Base-by-base conservation (phyloP, 2,797 vertebrate species). In the Protosalanx chinensis region DNA sequence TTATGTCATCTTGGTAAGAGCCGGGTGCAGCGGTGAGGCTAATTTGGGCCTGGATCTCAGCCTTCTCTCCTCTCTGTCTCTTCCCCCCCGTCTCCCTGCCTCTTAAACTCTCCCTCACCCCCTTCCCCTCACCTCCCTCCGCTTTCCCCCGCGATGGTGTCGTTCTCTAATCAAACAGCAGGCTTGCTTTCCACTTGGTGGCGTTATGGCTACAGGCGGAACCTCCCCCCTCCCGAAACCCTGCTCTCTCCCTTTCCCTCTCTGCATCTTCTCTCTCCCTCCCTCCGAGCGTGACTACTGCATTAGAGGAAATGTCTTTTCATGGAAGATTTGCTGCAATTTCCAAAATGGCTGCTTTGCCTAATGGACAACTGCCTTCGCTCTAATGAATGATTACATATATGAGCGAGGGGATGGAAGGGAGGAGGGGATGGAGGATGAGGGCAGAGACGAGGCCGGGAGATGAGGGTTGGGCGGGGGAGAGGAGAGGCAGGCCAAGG, bases 271-370 rank as follows among this genome's bases (percentile, higher is more conserved):
- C 56, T 23, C 76, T 77, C 58, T 67, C 77, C 81, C 78, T 85
- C 85, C 90, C 86, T 90, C 88, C 67, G 60, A 84, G 91, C 87
- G 89, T 92, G 92, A 92, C 93, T 89, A 81, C 90, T 86, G 90
- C 93, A 91, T 93, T 91, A 94, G 87, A 94, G 91, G 91, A 94
- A 95, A 93, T 94, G 90, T 92, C 91, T 94, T 94, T 96, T 93
- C 92, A 91, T 90, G 92, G 92, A 93, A 94, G 92, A 95, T 94
- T 93, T 93, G 90, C 91, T 90, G 89, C 92, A 91, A 88, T 93
- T 93, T 92, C 91, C 87, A 93, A 91, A 93, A 91, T 88, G 87
- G 89, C 88, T 88, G 82, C 86, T 85, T 89, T 91, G 89, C 88
- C 92, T 95, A 95, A 96, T 95, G 93, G 93, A 93, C 93, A 93